Percentiles rank a stretch among this genome's conserved stretches.
Conservation (phyloP, 1,140 invertebrate genomes). For the Paralvinella palmiformis region DNA sequence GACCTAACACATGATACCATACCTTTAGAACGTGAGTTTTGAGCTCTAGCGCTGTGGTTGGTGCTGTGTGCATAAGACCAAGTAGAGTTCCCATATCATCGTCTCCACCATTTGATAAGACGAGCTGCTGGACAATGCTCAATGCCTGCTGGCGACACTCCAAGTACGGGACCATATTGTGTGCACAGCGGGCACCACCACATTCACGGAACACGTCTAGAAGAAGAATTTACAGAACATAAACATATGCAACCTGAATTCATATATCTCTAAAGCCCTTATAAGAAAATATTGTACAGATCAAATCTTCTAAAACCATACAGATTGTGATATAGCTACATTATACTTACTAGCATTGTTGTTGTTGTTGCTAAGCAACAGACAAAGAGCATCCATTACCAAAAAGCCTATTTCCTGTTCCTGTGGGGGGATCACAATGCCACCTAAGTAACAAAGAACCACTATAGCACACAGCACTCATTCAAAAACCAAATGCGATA, state of each 20-base stretch:
- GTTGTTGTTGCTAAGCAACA: conserved; percentile 70
- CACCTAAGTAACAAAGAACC: too few relatives aligned
- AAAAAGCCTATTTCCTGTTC: conserved; percentile 69
- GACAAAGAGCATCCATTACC: conserved; percentile 79
- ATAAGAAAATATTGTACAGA: too few relatives aligned
- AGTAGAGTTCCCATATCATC: conserved; percentile 90
- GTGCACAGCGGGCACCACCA: conserved; percentile 82
- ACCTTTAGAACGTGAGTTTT: conserved; percentile 88
- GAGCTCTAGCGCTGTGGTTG: conserved; percentile 68
- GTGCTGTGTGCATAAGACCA: conserved; percentile 82
- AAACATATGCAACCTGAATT: too few relatives aligned
- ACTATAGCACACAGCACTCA: too few relatives aligned
- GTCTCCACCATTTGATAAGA: conserved; percentile 84
- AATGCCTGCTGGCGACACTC: conserved; percentile 76
- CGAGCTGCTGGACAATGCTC: conserved; percentile 71
- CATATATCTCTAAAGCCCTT: too few relatives aligned
- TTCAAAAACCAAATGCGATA: too few relatives aligned
- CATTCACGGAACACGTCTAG: conserved; percentile 78
- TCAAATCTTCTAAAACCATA: background rate
- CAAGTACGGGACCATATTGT: conserved; percentile 78
- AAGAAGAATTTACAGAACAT: too few relatives aligned
- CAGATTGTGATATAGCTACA: background rate
- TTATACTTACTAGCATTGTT: conserved; percentile 64
- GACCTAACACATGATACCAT: conserved; percentile 4
- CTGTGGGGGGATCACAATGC: too few relatives aligned